Evolutionary conservation across 2,113 vertebrate species (phyloP).

Genomic region (Seriola aureovittata): DNA sequence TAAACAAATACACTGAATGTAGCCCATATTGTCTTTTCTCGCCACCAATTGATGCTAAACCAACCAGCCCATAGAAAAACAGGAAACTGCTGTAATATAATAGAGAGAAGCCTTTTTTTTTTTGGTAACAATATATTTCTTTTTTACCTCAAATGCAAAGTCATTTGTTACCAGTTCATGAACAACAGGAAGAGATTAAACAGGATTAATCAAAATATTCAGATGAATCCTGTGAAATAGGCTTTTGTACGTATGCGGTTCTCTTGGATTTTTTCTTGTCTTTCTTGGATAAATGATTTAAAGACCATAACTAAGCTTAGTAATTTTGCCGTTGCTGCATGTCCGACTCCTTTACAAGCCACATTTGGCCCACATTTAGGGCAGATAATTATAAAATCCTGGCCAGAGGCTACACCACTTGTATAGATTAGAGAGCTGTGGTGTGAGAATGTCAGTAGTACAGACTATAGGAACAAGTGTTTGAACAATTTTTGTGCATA

Average conservation of each 20-base stretch:
- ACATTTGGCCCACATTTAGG: not conserved
- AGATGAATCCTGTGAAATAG: not conserved
- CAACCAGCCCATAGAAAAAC: slow-evolving; percentile 9
- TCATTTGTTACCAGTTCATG: slow-evolving; percentile 6
- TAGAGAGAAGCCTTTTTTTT: not conserved
- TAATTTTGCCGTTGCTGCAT: not conserved
- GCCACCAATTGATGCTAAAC: not conserved
- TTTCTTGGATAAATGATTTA: not conserved
- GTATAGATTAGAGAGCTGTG: not conserved
- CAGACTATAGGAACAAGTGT: not conserved
- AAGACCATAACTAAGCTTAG: not conserved
- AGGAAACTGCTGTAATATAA: slow-evolving; percentile 13
- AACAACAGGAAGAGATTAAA: not conserved
- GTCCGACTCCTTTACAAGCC: not conserved
- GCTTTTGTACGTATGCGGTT: not conserved
- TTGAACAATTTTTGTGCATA: not conserved
- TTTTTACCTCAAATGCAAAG: slow-evolving; percentile 15
- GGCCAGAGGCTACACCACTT: not conserved
- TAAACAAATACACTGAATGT: not conserved
- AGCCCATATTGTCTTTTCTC: not conserved
- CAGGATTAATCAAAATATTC: not conserved
- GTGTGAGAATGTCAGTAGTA: not conserved
- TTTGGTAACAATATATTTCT: not conserved
- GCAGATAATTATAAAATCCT: slow-evolving; percentile 8
- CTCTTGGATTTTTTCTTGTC: not conserved